These are phyloP conservation scores for Phymatocera aterrima DNA, from an alignment of 2,888 invertebrate species.

Conservation along the genomic window DNA sequence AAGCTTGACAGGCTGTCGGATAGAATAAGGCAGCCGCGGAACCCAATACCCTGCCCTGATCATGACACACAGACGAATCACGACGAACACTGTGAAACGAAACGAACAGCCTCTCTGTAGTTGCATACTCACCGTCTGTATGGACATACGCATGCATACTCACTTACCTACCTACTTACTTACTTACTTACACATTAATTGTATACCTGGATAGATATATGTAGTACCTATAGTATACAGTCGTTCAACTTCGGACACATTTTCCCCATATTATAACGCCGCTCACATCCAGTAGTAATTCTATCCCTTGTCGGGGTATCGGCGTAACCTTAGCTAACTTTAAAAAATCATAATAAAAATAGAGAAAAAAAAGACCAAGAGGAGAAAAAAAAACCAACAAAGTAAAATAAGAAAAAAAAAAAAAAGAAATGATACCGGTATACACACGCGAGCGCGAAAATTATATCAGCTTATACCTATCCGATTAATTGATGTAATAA, in stretches of 20 bases:
- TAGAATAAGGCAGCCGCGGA: conserved; percentile 71
- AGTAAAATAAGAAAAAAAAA: background rate
- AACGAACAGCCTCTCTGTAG: background rate
- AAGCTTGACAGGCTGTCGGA: conserved; percentile 73
- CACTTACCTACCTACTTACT: too few relatives aligned
- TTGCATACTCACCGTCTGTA: background rate
- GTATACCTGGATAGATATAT: background rate
- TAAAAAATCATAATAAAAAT: too few relatives aligned
- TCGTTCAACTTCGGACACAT: conserved; percentile 53
- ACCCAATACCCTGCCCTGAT: conserved; percentile 37
- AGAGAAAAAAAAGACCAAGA: too few relatives aligned
- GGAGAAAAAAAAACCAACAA: background rate
- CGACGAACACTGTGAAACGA: background rate
- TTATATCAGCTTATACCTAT: conserved; percentile 3
- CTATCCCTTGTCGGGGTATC: conserved; percentile 65
- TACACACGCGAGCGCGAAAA: conserved; percentile 32
- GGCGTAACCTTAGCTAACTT: conserved; percentile 58
- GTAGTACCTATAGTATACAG: too few relatives aligned
- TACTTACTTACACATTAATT: too few relatives aligned
- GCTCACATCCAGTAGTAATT: conserved; percentile 66
- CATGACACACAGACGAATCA: conserved; percentile 27
- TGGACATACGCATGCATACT: background rate
- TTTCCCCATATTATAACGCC: conserved; percentile 62
- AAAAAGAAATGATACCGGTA: conserved; percentile 35
- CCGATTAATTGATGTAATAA: background rate